A percentile compares a stretch with the other conserved stretches of the same genome.
These are phyloP conservation scores for Pao palembangensis DNA, from an alignment of 2,113 vertebrate species.

Conservation along the genomic window DNA sequence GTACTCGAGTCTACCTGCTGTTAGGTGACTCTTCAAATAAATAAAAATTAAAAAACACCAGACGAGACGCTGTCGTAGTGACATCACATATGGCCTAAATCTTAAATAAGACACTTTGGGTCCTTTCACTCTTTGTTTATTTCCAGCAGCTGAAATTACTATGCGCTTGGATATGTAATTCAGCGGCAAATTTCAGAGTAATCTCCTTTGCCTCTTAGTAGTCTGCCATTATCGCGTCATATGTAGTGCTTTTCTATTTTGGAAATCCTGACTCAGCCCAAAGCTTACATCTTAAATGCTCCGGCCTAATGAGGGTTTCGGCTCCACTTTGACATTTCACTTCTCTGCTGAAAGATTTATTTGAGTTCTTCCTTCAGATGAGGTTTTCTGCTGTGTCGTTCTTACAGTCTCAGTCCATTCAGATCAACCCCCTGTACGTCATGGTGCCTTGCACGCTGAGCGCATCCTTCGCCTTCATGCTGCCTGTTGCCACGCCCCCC, in stretches of 20 bases:
- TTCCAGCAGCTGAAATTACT: constrained; percentile 53
- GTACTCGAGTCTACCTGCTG: not conserved
- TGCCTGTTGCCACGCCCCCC: constrained; percentile 93
- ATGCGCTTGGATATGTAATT: constrained; percentile 51
- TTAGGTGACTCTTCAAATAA: constrained; percentile 24
- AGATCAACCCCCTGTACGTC: constrained; percentile 88
- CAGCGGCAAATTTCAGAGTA: constrained; percentile 42
- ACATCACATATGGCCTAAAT: constrained; percentile 25
- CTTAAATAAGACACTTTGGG: constrained; percentile 28
- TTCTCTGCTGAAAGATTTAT: constrained; percentile 31
- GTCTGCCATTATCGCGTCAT: constrained; percentile 52
- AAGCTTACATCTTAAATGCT: constrained; percentile 63
- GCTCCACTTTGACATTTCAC: constrained; percentile 45
- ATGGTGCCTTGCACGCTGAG: constrained; percentile 94
- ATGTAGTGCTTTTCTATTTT: constrained; percentile 42
- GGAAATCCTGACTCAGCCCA: constrained; percentile 63
- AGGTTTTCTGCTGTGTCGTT: constrained; percentile 47
- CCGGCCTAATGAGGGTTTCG: constrained; percentile 62
- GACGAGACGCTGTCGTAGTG: constrained; percentile 14
- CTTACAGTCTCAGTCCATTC: constrained; percentile 84
- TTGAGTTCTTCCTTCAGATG: constrained; percentile 35
- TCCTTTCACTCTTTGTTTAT: constrained; percentile 51
- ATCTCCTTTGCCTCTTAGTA: constrained; percentile 32
- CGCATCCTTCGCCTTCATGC: constrained; percentile 94
- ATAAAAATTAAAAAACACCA: constrained; percentile 18